Conservation (phyloP, 2,797 vertebrate species). For the Phataginus tricuspis region DNA sequence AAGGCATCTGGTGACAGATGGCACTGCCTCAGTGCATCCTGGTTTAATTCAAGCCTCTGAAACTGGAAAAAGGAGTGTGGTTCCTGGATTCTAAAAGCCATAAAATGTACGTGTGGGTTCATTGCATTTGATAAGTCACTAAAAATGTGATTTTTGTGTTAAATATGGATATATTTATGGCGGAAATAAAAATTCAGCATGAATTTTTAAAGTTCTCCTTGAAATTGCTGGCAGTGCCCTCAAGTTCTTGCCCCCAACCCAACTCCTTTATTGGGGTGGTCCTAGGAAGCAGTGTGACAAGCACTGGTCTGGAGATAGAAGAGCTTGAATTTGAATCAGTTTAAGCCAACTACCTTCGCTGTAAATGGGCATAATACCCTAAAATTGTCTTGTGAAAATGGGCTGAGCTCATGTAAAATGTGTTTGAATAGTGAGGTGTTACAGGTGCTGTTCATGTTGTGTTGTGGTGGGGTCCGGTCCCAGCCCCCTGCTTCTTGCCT, state of each 20-base stretch:
- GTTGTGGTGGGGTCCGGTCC: not conserved
- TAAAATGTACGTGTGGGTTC: not conserved
- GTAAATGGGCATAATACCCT: not conserved
- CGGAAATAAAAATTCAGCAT: not conserved
- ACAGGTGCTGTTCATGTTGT: not conserved
- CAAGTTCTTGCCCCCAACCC: accelerated
- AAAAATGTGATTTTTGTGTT: not conserved
- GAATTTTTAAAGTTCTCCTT: not conserved
- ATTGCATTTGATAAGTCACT: not conserved
- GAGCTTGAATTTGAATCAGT: not conserved
- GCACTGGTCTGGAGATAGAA: not conserved
- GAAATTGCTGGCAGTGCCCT: not conserved
- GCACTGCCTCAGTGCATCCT: not conserved
- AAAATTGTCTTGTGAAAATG: not conserved
- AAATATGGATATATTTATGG: not conserved
- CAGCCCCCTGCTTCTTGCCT: not conserved
- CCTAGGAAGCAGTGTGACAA: not conserved
- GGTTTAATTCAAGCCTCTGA: not conserved
- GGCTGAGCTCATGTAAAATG: not conserved
- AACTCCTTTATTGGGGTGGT: not conserved
- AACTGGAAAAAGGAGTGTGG: not conserved
- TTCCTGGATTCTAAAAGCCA: not conserved
- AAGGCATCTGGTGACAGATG: slow-evolving; percentile 42
- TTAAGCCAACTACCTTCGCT: not conserved
- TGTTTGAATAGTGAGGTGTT: not conserved